Evolutionary conservation across 2,797 vertebrate genomes (phyloP), one percentile per base, ranked within the genome.

Genomic region (Cygnus olor): DNA sequence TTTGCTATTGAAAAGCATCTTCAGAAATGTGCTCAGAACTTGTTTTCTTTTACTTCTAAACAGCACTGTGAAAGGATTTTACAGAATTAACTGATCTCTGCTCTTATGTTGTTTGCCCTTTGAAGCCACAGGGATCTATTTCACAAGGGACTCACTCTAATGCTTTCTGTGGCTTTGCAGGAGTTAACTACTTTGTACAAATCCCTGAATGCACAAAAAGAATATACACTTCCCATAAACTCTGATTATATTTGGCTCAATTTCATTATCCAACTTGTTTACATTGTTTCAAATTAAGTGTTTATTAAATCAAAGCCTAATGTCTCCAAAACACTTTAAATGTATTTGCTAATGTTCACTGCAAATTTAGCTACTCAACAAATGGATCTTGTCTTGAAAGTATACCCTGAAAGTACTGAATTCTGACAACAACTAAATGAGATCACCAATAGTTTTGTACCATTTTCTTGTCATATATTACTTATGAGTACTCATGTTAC

Each of bases 191-290:
- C 32, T 49, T 12, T 15, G 58, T 10, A 53, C 44, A 90, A 82
- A 77, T 86, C 57, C 76, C 58, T 16, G 30, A 54, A 63, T n/a
- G 22, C 54, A 60, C 40, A n/a, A 36, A 74, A 94, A 83, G 80
- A 80, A 90, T 6, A 85, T 89, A 53, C 25, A 27, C 9, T 94
- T 70, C 47, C 25, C 12, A 44, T 60, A 76, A 51, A 15, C 57
- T 94, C 28, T 1, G 21, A 66, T 68, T 92, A 40, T 82, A 45
- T 82, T 81, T 88, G 28, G 30, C 68, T 93, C 25, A 58, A 47
- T 73, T n/a, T 89, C 40, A 88, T 85, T 86, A 93, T 70, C n/a
- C 44, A 86, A 20, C 32, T 89, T 89, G 80, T 87, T 97, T 94
- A 86, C 58, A 45, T 12, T 42, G 42, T 68, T 88, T 90, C 47